phyloP scores from a whole-genome alignment of 2,113 vertebrate species.

The Otis tarda region DNA sequence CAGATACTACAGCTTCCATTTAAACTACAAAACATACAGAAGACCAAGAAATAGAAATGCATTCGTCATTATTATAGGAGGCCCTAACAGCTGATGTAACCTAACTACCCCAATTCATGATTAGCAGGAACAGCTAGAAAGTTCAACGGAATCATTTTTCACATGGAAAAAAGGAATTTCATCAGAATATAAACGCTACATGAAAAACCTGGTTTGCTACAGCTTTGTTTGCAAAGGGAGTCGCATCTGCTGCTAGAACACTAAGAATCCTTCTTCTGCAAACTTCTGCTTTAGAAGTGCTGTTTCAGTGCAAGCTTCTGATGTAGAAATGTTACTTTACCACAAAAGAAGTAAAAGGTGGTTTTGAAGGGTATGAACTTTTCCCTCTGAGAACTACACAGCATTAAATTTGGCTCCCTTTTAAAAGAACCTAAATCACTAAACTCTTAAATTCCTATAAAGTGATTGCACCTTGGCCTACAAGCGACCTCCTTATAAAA shows the following conservation, averaged over 20 bases:
- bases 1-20: not conserved
- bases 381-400: not conserved
- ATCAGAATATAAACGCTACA: not conserved
- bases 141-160: not conserved
- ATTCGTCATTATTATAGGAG: not conserved
- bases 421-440: not conserved
- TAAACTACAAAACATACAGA: not conserved
- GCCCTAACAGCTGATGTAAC: not conserved
- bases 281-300: not conserved
- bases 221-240: not conserved
- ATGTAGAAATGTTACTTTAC: not conserved
- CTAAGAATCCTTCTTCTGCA: not conserved
- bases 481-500: not conserved
- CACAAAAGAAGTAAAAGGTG: accelerated
- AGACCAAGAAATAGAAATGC: not conserved
- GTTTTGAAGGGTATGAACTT: not conserved
- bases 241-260: not conserved
- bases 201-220: not conserved
- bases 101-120: accelerated
- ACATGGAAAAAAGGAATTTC: not conserved
- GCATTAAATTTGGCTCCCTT: not conserved
- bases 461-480: not conserved
- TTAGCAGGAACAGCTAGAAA: not conserved
- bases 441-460: not conserved
- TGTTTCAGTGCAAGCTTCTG: not conserved